phyloP scores from a whole-genome alignment of 2,113 vertebrate genomes.

The Dasypus novemcinctus region DNA sequence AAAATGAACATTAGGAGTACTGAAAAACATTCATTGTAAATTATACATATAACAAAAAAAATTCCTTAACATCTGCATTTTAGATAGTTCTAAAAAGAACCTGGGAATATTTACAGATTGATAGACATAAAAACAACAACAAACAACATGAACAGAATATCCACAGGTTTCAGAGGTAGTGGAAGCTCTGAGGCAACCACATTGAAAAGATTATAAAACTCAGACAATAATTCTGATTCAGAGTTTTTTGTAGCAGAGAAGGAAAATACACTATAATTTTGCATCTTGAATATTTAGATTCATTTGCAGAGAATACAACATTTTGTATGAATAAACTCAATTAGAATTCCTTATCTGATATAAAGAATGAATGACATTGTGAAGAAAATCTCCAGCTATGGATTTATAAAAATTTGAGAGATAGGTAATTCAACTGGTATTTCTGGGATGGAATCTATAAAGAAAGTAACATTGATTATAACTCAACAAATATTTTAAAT shows the following conservation, averaged over 20 bases:
- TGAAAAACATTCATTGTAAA: background rate
- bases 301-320: background rate
- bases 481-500: background rate
- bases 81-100: background rate
- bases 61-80: background rate
- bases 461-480: conserved; percentile 18
- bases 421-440: conserved; percentile 6
- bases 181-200: background rate
- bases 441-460: conserved; percentile 19
- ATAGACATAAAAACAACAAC: background rate
- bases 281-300: background rate
- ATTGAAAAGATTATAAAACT: background rate
- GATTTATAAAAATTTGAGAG: background rate
- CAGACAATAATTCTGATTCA: background rate
- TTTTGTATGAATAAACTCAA: conserved; percentile 27
- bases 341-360: background rate
- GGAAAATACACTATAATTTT: background rate
- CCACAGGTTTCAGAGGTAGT: background rate
- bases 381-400: background rate
- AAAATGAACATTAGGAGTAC: background rate
- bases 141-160: background rate
- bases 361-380: background rate
- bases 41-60: background rate
- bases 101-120: background rate
- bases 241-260: background rate